Evolutionary conservation across 2,113 vertebrate species (phyloP).

Genomic region (Clarias macrocephalus): DNA sequence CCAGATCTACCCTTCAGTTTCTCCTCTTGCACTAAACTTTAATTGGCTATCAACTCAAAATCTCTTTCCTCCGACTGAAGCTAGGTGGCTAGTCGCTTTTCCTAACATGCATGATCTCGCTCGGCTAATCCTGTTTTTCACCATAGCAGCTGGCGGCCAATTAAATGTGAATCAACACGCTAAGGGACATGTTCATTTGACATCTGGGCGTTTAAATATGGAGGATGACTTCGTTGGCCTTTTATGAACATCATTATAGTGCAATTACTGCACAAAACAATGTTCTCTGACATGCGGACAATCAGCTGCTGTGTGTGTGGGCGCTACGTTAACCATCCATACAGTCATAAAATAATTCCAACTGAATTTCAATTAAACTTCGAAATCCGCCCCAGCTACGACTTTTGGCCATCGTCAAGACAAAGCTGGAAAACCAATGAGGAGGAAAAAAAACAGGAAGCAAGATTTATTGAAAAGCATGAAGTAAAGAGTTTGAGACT

Average conservation of each 20-base stretch:
- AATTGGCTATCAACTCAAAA: neutral
- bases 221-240: neutral
- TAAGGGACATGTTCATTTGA: neutral
- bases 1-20: neutral
- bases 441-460: neutral
- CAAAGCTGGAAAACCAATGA: neutral
- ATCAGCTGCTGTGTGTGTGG: neutral
- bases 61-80: neutral
- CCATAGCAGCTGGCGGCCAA: conserved; percentile 15
- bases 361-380: neutral
- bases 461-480: neutral
- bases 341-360: neutral
- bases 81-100: neutral
- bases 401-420: neutral
- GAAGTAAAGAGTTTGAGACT: neutral
- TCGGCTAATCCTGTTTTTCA: conserved; percentile 8
- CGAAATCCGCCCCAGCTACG: neutral
- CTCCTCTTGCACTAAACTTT: neutral
- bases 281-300: neutral
- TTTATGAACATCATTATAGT: conserved; percentile 13
- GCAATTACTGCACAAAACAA: neutral
- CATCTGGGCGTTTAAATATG: neutral
- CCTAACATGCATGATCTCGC: neutral
- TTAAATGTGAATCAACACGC: conserved; percentile 7
- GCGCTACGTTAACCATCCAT: neutral